These are phyloP conservation scores for Sisor rabdophorus DNA, from an alignment of 2,113 vertebrate species.

Conservation along the genomic window DNA sequence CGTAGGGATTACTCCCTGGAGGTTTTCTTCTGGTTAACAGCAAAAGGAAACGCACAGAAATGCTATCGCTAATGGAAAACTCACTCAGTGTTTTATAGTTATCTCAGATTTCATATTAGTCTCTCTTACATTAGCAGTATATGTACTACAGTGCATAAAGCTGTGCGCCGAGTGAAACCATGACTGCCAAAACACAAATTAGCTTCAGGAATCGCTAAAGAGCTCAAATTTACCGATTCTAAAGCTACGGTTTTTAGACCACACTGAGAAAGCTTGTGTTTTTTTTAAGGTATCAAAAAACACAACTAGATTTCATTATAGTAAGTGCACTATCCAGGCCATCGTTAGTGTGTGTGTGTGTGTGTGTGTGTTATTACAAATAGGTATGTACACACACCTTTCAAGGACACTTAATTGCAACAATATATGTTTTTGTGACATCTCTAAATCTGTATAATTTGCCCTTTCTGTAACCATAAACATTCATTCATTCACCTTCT, in stretches of 20 bases:
- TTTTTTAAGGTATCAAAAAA: background rate
- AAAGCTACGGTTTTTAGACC: background rate
- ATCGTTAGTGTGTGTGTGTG: background rate
- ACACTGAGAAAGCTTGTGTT: background rate
- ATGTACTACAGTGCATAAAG: slow-evolving; percentile 11
- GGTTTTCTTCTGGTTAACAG: background rate
- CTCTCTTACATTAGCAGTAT: background rate
- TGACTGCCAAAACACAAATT: slow-evolving; percentile 27
- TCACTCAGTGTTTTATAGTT: background rate
- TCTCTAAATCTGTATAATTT: background rate
- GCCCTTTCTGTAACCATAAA: background rate
- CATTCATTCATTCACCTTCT: too few species aligned
- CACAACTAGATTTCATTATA: background rate
- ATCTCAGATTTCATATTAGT: slow-evolving; percentile 13
- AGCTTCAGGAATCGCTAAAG: background rate
- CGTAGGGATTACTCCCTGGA: background rate
- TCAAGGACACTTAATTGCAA: background rate
- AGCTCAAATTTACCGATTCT: background rate
- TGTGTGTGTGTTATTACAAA: background rate
- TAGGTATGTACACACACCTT: too few species aligned
- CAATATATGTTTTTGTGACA: background rate
- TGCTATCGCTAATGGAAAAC: background rate
- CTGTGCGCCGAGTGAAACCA: background rate
- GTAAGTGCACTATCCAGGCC: background rate
- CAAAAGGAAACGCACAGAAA: background rate